phyloP scores from a whole-genome alignment of 2,113 vertebrate genomes.

The Aix galericulata region DNA sequence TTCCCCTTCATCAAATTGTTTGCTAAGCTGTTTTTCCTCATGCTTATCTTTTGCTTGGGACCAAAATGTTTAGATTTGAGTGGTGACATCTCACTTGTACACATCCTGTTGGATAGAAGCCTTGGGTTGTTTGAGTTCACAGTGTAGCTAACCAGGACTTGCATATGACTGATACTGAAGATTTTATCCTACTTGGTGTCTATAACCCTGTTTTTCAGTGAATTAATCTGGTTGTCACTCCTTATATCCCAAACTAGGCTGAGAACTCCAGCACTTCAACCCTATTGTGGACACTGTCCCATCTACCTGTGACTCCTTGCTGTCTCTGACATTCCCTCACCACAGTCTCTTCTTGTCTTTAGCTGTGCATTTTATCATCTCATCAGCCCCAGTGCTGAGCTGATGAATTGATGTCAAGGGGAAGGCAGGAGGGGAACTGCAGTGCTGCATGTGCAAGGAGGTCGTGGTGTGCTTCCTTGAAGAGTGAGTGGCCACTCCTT shows the following conservation, averaged over 20 bases:
- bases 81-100: neutral
- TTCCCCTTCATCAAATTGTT: neutral
- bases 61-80: neutral
- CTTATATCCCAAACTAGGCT: neutral
- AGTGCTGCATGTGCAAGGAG: neutral
- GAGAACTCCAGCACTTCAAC: neutral
- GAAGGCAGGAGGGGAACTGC: neutral
- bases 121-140: neutral
- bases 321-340: neutral
- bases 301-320: neutral
- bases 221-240: neutral
- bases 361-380: neutral
- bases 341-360: neutral
- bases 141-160: neutral
- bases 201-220: neutral
- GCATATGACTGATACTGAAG: neutral
- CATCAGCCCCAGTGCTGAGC: neutral
- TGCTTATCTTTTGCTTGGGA: neutral
- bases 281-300: neutral
- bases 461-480: neutral
- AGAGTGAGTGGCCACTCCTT: neutral
- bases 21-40: neutral
- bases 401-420: neutral
- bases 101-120: neutral
- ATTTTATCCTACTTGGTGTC: neutral